Evolutionary conservation across 2,888 invertebrate species (phyloP).

Genomic region (Thyatira batis): DNA sequence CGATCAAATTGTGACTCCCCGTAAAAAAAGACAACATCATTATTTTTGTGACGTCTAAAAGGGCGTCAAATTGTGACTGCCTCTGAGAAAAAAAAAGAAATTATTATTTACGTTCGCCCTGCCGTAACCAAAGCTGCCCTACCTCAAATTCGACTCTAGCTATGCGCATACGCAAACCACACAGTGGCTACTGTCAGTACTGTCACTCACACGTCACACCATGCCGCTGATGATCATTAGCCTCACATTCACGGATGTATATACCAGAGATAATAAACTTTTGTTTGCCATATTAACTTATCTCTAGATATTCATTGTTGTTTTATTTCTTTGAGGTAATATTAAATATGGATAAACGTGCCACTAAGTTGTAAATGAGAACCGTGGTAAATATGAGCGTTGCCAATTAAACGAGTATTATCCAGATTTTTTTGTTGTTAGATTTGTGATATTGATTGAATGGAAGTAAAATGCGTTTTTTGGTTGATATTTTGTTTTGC

Average conservation of each 20-base stretch:
- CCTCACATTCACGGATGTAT: constrained; percentile 19
- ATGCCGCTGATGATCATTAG: constrained; percentile 25
- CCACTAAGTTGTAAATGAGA: neutral
- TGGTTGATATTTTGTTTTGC: neutral
- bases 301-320: constrained; percentile 5
- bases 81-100: too few species aligned
- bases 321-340: neutral
- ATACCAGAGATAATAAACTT: constrained; percentile 21
- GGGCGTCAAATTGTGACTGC: too few species aligned
- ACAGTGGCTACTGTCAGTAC: constrained; percentile 39
- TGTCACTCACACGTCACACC: constrained; percentile 29
- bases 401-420: neutral
- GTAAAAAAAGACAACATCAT: too few species aligned
- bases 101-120: too few species aligned
- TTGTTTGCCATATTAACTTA: constrained; percentile 4
- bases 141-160: too few species aligned
- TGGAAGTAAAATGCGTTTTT: neutral
- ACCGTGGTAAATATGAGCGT: neutral
- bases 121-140: too few species aligned
- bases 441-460: too few species aligned
- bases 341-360: neutral
- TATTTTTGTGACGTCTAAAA: too few species aligned
- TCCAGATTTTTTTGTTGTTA: neutral
- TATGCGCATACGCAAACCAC: neutral
- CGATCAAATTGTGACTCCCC: too few species aligned